Base-by-base conservation (phyloP, 2,888 invertebrate species). In the Aleiodes leptofemur region DNA sequence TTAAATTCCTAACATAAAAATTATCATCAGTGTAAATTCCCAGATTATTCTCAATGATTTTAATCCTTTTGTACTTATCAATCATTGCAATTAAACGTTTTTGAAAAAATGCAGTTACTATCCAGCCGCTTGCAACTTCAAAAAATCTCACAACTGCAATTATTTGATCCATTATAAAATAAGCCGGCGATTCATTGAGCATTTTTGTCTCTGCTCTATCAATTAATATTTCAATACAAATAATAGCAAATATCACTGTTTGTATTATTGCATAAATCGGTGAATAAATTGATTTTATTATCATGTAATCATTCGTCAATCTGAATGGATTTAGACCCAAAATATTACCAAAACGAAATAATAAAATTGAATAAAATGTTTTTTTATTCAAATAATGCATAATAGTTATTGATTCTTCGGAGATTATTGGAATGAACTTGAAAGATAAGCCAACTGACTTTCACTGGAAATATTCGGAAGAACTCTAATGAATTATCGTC, bases 241-340 rank as follows among this genome's bases (percentile, higher is more conserved):
- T 11, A 11, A 48, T 14, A 64, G 48, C 4, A 13, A 64, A 64
- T 13, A 64, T 16, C 34, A 64, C 11, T 48, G 48, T 48, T 16
- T 23, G 48, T 6, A 48, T 16, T 64, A 48, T 11, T 11, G 9
- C 43, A 11, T 64, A 48, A 64, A 64, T 16, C 9, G 23, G 14
- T 9, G 16, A 43, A 11, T 43, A 64, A 43, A 3, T 43, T 43
- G 7, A 7, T 43, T 9, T 43, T 1, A 9, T 6, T 34, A 11
- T 43, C 23, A 23, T 23, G 43, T 9, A 11, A 43, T 43, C 7
- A 43, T 3, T 9, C 11, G 9, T 64, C 64, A 13, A 48, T 48
- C 16, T 64, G 64, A 16, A 64, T 9, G 48, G 64, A 11, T 43
- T 64, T 3, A 64, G 16, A 9, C 64, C 64, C 64, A 64, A 23